Evolutionary conservation across 2,113 vertebrate species (phyloP).

Genomic region (Hemiprocne comata): DNA sequence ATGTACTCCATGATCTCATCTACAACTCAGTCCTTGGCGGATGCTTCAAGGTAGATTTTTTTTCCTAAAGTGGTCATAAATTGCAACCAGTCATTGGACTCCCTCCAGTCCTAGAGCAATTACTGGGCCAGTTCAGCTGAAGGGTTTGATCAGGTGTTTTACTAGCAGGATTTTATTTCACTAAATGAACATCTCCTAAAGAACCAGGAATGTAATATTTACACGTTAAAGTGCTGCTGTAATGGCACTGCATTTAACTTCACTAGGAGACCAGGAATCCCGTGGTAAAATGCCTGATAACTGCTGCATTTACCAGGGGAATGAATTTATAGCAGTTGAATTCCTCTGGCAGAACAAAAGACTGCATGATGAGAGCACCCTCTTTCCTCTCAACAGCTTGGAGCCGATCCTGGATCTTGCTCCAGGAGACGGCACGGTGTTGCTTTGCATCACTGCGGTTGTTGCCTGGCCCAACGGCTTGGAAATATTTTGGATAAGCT

Average conservation of each 20-base stretch:
- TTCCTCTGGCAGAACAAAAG: slow-evolving; percentile 67
- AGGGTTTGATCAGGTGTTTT: slow-evolving; percentile 72
- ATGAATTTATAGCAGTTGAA: slow-evolving; percentile 68
- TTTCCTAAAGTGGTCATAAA: slow-evolving; percentile 70
- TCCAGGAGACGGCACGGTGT: background rate
- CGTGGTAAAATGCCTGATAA: slow-evolving; percentile 71
- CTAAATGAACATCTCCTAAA: slow-evolving; percentile 74
- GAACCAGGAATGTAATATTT: slow-evolving; percentile 68
- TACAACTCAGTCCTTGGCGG: slow-evolving; percentile 60
- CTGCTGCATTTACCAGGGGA: slow-evolving; percentile 66
- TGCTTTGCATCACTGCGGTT: background rate
- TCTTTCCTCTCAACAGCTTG: slow-evolving; percentile 39
- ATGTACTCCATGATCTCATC: slow-evolving; percentile 72
- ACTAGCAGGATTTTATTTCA: slow-evolving; percentile 74
- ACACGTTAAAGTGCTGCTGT: slow-evolving; percentile 71
- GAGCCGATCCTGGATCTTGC: slow-evolving; percentile 7
- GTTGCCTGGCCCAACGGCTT: background rate
- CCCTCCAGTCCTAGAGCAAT: slow-evolving; percentile 72
- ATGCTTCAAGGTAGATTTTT: slow-evolving; percentile 62
- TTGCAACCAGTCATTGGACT: slow-evolving; percentile 74
- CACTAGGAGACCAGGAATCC: slow-evolving; percentile 70
- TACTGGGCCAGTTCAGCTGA: slow-evolving; percentile 71
- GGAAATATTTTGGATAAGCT: background rate
- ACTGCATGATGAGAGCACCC: slow-evolving; percentile 55
- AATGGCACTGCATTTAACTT: slow-evolving; percentile 72